Evolutionary conservation across 2,113 vertebrate species (phyloP), one percentile per base, ranked within the genome.

Genomic region (Capricornis sumatraensis): DNA sequence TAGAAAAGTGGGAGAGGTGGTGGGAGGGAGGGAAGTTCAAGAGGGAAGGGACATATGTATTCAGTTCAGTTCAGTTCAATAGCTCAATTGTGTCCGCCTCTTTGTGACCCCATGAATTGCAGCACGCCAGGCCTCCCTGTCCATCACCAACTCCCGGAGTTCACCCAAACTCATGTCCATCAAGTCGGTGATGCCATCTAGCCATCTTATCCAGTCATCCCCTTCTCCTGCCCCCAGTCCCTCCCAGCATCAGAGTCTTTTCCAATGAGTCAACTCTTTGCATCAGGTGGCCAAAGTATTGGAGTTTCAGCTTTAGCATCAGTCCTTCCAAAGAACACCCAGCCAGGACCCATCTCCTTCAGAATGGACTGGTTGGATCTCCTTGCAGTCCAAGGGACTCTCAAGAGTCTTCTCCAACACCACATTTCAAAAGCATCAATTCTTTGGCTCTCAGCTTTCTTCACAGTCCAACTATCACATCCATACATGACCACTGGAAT

Each of bases 21-120:
- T 71, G n/a, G 9, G 5, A 0, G 9, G n/a, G n/a, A 36, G n/a
- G 19, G 19, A 71, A 12, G 64, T 71, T 71, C 64, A 71, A 71
- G n/a, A 36, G 64, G 17, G 19, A 71, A 36, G n/a, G n/a, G n/a
- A 36, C 17, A 3, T 12, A 23, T 36, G 64, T 21, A 71, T 62
- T 67, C 33, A 67, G 33, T 67, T 67, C 33, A 62, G 60, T 16
- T 33, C 60, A 7, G 2, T 67, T n/a, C 30, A 67, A 16, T 67
- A 1, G 2, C 33, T n/a, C 7, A n/a, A 7, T 67, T 0, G 0
- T n/a, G 62, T 67, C 33, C 0, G 0, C 9, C 62, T 67, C 33
- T 64, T 64, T 19, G 62, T 0, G 1, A 67, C 16, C 16, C 33
- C 16, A 4, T n/a, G 33, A n/a, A 67, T 67, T 4, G 0, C 62